Percentiles rank a stretch among this genome's conserved stretches.
Evolutionary conservation across 2,888 invertebrate genomes (phyloP).

Genomic region (Spodoptera exigua): DNA sequence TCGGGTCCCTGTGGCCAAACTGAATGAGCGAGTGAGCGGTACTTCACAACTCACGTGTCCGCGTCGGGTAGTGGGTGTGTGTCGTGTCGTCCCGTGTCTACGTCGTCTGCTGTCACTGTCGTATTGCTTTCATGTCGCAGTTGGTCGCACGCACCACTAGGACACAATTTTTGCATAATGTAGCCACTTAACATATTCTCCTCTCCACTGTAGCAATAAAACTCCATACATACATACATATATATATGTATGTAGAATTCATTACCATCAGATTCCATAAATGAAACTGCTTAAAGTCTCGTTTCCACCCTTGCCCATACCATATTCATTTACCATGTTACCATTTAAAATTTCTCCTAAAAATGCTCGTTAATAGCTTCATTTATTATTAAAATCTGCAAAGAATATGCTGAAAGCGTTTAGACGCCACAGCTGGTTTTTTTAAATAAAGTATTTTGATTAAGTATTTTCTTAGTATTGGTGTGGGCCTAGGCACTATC

Average conservation of each 20-base stretch:
- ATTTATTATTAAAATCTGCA: conserved; percentile 55
- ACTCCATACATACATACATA: conserved; percentile 20
- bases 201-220: conserved; percentile 60
- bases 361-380: conserved; percentile 51
- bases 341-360: conserved; percentile 46
- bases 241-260: conserved; percentile 65
- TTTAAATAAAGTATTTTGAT: conserved; percentile 58
- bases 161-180: conserved; percentile 75
- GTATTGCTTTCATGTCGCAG: conserved; percentile 7
- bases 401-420: conserved; percentile 53
- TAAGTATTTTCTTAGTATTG: conserved; percentile 51
- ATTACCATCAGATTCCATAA: conserved; percentile 63
- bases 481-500: conserved; percentile 46
- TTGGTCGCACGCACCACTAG: conserved; percentile 37
- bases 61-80: conserved; percentile 8
- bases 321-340: conserved; percentile 35
- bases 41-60: too few species aligned
- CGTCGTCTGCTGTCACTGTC: conserved; percentile 14
- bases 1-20: conserved; percentile 72
- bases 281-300: conserved; percentile 49
- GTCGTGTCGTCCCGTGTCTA: conserved; percentile 18
- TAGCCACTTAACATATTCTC: conserved; percentile 72
- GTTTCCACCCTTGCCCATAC: conserved; percentile 40
- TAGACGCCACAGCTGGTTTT: conserved; percentile 41
- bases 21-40: conserved; percentile 55